These are phyloP conservation scores for Lasioglossum albipes DNA, from an alignment of 1,140 invertebrate species.

Conservation along the genomic window DNA sequence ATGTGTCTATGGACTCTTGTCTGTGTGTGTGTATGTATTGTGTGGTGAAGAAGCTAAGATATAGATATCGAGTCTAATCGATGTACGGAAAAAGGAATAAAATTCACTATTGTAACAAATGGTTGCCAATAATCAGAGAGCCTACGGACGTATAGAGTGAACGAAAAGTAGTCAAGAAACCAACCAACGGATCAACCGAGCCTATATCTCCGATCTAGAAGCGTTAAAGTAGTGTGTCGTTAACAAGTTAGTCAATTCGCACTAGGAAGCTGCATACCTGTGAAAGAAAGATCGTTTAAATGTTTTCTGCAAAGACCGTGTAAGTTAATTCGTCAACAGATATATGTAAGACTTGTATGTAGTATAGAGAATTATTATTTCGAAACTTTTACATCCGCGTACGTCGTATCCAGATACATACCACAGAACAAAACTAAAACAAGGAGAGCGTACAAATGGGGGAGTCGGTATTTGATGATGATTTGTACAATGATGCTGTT, in stretches of 20 bases:
- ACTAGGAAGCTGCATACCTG: constrained; percentile 77
- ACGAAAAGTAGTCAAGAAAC: not conserved
- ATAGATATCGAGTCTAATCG: not conserved
- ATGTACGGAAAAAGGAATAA: not conserved
- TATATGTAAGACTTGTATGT: constrained; percentile 9
- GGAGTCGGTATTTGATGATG: constrained; percentile 47
- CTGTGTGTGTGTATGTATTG: no score
- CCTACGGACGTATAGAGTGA: constrained; percentile 3
- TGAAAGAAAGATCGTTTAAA: constrained; percentile 72
- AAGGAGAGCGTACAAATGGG: not conserved
- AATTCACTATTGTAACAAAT: not conserved
- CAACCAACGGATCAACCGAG: constrained; percentile 67
- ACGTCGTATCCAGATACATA: not conserved
- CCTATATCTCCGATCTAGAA: constrained; percentile 70
- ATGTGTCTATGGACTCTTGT: not conserved
- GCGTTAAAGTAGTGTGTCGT: constrained; percentile 67
- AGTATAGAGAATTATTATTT: not conserved
- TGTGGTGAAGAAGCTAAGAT: constrained; percentile 4
- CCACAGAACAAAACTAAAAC: not conserved
- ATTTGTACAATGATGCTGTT: constrained; percentile 70
- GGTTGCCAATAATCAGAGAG: constrained; percentile 5
- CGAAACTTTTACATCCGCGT: constrained; percentile 1
- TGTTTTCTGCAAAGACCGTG: constrained; percentile 57
- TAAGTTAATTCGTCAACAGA: constrained; percentile 34
- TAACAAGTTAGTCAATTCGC: constrained; percentile 73